Evolutionary conservation across 2,797 vertebrate genomes (phyloP), one percentile per base, ranked within the genome.

Genomic region (Labeo calbasu): DNA sequence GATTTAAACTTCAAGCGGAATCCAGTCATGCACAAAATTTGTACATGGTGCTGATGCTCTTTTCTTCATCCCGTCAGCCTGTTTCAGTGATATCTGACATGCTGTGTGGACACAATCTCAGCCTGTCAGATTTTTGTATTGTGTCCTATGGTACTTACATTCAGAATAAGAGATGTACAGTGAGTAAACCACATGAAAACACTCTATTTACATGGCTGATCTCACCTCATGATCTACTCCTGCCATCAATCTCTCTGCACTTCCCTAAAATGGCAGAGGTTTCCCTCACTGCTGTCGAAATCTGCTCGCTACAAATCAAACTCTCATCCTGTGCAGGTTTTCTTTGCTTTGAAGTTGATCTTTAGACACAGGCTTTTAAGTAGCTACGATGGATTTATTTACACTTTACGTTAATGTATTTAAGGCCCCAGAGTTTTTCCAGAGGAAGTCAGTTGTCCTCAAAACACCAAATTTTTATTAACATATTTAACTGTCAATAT

Each of bases 1-100:
- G 85, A 90, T 91, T 82, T 86, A 63, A 86, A 84, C 85, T 90
- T 87, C 82, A 90, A 90, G 77, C 77, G 73, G 76, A 88, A 84
- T 84, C 70, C 85, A 78, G 87, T 87, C 84, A 80, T 87, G 88
- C 79, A 51, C 88, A 77, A 91, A 90, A 89, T 91, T 85, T 87
- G 84, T 86, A 88, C 84, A 89, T 78, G 66, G 48, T 75, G 80
- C 88, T 70, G 70, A 83, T 85, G 75, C 82, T 84, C 77, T 73
- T 32, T 79, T 76, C 73, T 71, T 32, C 46, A 46, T 43, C 40
- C 23, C 40, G 21, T 55, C 17, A 32, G 76, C 40, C 46, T 68
- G 17, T 43, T 66, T 65, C 78, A 86, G 77, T 55, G 71, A 70
- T 77, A 50, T 77, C 53, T 50, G 48, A 48, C 65, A 59, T 77